Conservation (phyloP, 2,888 invertebrate species). For the Scaptomyza tumidula region DNA sequence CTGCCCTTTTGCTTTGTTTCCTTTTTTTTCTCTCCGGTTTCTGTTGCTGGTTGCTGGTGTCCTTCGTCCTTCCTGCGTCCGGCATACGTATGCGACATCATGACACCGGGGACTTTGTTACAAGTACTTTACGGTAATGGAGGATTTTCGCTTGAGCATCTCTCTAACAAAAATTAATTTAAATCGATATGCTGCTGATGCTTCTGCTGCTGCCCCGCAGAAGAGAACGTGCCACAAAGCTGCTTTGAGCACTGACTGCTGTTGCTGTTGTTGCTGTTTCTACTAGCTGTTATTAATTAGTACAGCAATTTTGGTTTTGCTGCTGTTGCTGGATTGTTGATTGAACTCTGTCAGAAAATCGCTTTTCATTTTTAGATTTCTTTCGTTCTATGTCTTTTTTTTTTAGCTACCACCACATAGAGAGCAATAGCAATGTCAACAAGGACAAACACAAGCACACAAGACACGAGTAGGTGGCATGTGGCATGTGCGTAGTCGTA, state of each 20-base stretch:
- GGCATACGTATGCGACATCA: constrained; percentile 73
- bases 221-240: constrained; percentile 1
- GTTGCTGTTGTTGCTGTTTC: constrained; percentile 14
- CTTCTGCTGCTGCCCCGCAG: background rate
- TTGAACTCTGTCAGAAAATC: constrained; percentile 44
- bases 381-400: constrained; percentile 6
- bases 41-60: constrained; percentile 20
- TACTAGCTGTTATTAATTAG: constrained; percentile 67
- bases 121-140: constrained; percentile 84
- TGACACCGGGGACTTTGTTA: constrained; percentile 81
- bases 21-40: constrained; percentile 15
- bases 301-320: constrained; percentile 63
- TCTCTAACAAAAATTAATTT: constrained; percentile 84
- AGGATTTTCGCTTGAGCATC: constrained; percentile 84
- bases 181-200: constrained; percentile 82
- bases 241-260: constrained; percentile 17
- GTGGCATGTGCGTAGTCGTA: constrained; percentile 43
- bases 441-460: constrained; percentile 67
- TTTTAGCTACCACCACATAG: constrained; percentile 10
- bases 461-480: constrained; percentile 23
- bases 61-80: constrained; percentile 33
- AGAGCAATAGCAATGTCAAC: constrained; percentile 65
- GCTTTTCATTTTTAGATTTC: constrained; percentile 23
- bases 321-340: constrained; percentile 42
- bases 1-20: constrained; percentile 32